These are phyloP conservation scores for Campopleginae sp. DNA, from an alignment of 2,888 invertebrate genomes.

Conservation along the genomic window DNA sequence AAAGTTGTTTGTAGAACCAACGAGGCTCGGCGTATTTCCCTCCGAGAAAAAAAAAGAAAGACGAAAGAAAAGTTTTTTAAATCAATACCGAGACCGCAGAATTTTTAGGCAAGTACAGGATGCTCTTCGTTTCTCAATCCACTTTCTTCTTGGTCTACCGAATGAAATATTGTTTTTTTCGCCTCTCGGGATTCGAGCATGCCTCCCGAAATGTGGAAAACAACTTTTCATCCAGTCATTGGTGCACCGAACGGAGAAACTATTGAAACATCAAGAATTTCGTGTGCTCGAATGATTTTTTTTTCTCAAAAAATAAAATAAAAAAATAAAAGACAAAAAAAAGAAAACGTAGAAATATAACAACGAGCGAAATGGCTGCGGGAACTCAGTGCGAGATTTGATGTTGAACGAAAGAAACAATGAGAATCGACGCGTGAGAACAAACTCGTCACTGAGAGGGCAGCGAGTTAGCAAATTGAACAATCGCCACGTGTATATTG, in stretches of 20 bases:
- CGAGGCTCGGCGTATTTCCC: background rate
- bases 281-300: conserved; percentile 35
- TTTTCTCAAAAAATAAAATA: conserved; percentile 17
- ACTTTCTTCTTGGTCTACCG: conserved; percentile 21
- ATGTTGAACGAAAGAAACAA: background rate
- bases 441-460: conserved; percentile 49
- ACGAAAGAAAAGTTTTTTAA: background rate
- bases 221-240: background rate
- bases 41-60: background rate
- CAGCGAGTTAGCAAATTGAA: conserved; percentile 38
- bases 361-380: conserved; percentile 12
- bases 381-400: conserved; percentile 38
- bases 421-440: conserved; percentile 37
- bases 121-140: conserved; percentile 50
- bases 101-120: conserved; percentile 58
- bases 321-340: too few relatives aligned
- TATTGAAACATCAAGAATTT: background rate
- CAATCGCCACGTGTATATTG: conserved; percentile 59
- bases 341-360: background rate
- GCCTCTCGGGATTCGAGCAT: conserved; percentile 49
- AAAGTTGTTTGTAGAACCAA: background rate
- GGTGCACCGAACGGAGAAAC: background rate
- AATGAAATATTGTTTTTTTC: background rate
- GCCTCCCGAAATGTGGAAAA: conserved; percentile 37
- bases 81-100: background rate